Conservation (phyloP, 2,113 vertebrate species). For the Nerophis lumbriciformis region DNA sequence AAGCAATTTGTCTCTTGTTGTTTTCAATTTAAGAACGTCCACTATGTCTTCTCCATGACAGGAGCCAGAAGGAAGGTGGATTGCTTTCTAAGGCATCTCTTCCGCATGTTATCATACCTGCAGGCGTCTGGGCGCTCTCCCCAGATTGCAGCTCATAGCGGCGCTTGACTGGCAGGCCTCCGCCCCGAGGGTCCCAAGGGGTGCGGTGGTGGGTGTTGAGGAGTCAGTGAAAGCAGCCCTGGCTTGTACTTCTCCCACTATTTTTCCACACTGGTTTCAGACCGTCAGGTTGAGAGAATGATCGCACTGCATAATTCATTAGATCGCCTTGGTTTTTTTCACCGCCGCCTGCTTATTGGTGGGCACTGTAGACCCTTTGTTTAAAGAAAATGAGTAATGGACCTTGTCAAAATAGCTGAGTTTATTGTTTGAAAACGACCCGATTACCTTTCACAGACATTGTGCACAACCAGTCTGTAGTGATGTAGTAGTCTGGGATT, state of each 20-base stretch:
- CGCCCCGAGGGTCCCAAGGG: slow-evolving; percentile 61
- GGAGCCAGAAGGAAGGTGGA: slow-evolving; percentile 42
- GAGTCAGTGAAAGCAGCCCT: slow-evolving; percentile 67
- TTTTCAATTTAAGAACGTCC: slow-evolving; percentile 61
- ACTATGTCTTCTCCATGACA: slow-evolving; percentile 41
- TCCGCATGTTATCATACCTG: slow-evolving; percentile 65
- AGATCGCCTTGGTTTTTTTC: slow-evolving; percentile 57
- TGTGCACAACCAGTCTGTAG: not conserved
- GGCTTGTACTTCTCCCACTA: slow-evolving; percentile 68
- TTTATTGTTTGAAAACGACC: slow-evolving; percentile 62
- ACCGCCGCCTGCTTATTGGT: slow-evolving; percentile 50
- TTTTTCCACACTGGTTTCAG: slow-evolving; percentile 62
- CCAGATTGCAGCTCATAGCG: slow-evolving; percentile 68
- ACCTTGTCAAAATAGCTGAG: slow-evolving; percentile 63
- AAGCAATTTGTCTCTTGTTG: slow-evolving; percentile 40
- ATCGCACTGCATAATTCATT: slow-evolving; percentile 70
- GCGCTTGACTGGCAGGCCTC: slow-evolving; percentile 70
- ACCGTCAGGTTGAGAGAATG: slow-evolving; percentile 63
- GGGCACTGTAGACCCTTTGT: slow-evolving; percentile 50
- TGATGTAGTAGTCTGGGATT: not conserved
- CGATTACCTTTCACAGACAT: slow-evolving; percentile 29
- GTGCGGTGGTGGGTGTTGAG: slow-evolving; percentile 31
- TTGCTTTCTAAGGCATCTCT: slow-evolving; percentile 62
- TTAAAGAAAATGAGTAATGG: slow-evolving; percentile 61
- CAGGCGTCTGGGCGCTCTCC: slow-evolving; percentile 59